phyloP scores from a whole-genome alignment of 1,140 invertebrate genomes.

The Drosophila micromelanica region DNA sequence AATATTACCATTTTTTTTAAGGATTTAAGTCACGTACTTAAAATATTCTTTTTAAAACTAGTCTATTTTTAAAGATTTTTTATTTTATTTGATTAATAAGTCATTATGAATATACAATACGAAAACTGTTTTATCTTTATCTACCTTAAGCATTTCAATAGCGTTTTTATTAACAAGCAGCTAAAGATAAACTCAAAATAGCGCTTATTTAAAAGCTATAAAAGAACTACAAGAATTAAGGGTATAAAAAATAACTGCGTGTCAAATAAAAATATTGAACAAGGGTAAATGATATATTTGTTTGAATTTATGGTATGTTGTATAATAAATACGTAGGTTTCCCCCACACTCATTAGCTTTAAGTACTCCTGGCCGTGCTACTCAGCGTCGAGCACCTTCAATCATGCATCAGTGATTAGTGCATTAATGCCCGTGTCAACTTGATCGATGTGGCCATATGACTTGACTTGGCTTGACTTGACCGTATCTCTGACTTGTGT shows the following conservation, averaged over 20 bases:
- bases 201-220: slow-evolving; percentile 12
- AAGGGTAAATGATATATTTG: slow-evolving; percentile 32
- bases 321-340: slow-evolving; percentile 31
- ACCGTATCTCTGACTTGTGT: background rate
- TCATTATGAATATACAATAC: slow-evolving; percentile 36
- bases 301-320: slow-evolving; percentile 24
- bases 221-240: background rate
- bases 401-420: slow-evolving; percentile 9
- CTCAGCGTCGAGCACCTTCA: slow-evolving; percentile 7
- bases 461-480: slow-evolving; percentile 12
- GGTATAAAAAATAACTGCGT: background rate
- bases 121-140: slow-evolving; percentile 11
- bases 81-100: background rate
- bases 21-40: too few species aligned
- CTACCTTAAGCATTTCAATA: slow-evolving; percentile 32
- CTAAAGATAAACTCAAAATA: slow-evolving; percentile 59
- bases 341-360: background rate
- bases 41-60: too few species aligned
- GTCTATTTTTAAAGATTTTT: too few species aligned
- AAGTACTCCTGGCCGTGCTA: background rate
- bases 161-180: slow-evolving; percentile 43
- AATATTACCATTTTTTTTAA: too few species aligned
- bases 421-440: slow-evolving; percentile 22
- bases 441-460: slow-evolving; percentile 33
- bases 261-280: slow-evolving; percentile 8